Base-by-base conservation (phyloP, 2,113 vertebrate genomes). In the Rhea americana region DNA sequence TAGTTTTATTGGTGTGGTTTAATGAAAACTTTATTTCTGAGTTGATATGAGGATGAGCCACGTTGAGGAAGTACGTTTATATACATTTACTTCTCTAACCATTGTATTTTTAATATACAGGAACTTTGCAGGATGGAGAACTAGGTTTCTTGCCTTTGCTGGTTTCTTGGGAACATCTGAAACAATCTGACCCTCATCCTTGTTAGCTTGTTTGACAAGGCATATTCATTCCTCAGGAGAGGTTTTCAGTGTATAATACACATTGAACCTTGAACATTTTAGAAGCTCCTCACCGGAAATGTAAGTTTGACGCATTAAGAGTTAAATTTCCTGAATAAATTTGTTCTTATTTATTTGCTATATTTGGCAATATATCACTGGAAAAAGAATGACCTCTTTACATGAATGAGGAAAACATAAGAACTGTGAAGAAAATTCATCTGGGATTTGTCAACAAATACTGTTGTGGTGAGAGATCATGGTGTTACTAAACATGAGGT, bases 101-200 rank as follows among this genome's bases (percentile, higher is more conserved):
- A 8, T 39, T 91, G 10, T 0, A 2, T 43, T 90, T 88, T 47
- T 90, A 35, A 48, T 76, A 26, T 22, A 43, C 51, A 95, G 92
- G 89, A 75, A 56, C 35, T 35, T 81, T 59, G 88, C 77, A 89
- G 61, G 61, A 96, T 96, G 93, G 43, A 82, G 66, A 72, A 4
- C 39, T 65, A 35, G 0, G 0, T 68, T 88, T 90, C 62, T 81
- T 78, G 35, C 61, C 41, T 58, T n/a, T 73, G 43, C 21, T 81
- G 90, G 62, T 22, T 89, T 89, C 73, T 72, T 84, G 65, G 43
- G 5, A 82, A 89, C 48, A 25, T 94, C 81, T 96, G 92, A 96
- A 41, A 12, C 41, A 63, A 41, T n/a, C 55, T 63, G 47, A 48
- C 51, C 25, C 5, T 50, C 56, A 82, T 66, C 66, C 30, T 58